Evolutionary conservation across 1,140 invertebrate genomes (phyloP).

Genomic region (Drosophila pandora): DNA sequence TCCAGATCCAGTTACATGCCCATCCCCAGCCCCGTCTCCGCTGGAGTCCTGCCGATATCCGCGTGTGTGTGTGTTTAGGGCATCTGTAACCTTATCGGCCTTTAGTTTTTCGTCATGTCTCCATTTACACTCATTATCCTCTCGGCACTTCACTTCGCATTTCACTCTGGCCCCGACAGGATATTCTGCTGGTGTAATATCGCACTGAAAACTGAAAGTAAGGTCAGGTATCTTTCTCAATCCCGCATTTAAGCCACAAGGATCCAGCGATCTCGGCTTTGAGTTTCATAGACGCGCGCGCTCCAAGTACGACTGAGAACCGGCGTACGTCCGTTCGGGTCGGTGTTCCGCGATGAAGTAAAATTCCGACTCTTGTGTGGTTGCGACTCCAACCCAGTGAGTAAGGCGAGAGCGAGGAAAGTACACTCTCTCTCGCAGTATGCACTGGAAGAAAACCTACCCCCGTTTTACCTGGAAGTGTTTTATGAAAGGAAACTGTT

Average conservation of each 20-base stretch:
- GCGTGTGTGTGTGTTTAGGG: slow-evolving; percentile 44
- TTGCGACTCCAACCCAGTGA: slow-evolving; percentile 10
- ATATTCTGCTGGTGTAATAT: slow-evolving; percentile 40
- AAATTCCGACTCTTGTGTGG: slow-evolving; percentile 36
- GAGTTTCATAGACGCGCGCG: slow-evolving; percentile 16
- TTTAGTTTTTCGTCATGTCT: slow-evolving; percentile 63
- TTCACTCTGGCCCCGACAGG: slow-evolving; percentile 17
- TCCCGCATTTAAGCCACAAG: slow-evolving; percentile 25
- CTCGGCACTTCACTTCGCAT: slow-evolving; percentile 63
- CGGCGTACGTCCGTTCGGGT: slow-evolving; percentile 49
- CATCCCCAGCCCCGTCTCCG: slow-evolving; percentile 17
- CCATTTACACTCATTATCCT: slow-evolving; percentile 53
- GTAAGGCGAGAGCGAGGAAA: neutral
- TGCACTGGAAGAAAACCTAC: neutral
- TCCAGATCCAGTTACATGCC: slow-evolving; percentile 71
- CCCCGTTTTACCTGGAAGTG: neutral
- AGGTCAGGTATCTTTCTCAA: slow-evolving; percentile 34
- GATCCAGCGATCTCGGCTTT: slow-evolving; percentile 37
- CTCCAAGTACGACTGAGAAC: slow-evolving; percentile 22
- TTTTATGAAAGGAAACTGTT: neutral
- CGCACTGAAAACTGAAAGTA: slow-evolving; percentile 11
- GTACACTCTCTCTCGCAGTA: neutral
- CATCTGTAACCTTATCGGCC: slow-evolving; percentile 79
- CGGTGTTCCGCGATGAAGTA: slow-evolving; percentile 45
- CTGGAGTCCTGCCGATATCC: slow-evolving; percentile 21